phyloP scores from a whole-genome alignment of 2,888 invertebrate genomes.

The Polyploca ridens region DNA sequence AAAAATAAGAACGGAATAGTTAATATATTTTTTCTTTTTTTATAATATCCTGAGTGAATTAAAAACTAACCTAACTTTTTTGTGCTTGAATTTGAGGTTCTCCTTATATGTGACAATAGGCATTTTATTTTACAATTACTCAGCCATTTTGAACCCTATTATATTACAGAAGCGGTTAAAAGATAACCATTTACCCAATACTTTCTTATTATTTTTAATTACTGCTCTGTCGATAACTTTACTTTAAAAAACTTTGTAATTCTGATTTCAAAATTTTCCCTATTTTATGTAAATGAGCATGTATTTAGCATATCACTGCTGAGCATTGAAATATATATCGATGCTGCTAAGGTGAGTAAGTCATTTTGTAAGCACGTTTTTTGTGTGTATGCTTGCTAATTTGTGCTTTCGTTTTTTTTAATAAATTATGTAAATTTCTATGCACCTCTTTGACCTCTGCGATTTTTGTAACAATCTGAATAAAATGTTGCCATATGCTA shows the following conservation, averaged over 20 bases:
- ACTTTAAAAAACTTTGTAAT: too few species aligned
- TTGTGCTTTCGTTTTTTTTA: slow-evolving; percentile 20
- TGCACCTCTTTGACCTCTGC: slow-evolving; percentile 14
- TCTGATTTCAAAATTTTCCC: too few species aligned
- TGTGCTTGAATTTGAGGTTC: not conserved
- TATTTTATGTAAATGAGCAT: not conserved
- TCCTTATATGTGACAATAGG: not conserved
- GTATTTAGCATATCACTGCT: not conserved
- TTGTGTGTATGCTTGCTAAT: slow-evolving; percentile 26
- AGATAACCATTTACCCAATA: not conserved
- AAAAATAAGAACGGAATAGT: too few species aligned
- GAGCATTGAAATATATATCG: too few species aligned
- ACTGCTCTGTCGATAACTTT: too few species aligned
- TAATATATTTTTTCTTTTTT: too few species aligned
- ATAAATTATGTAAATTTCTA: not conserved
- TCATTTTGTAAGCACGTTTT: not conserved
- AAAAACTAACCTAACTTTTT: too few species aligned
- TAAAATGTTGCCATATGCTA: slow-evolving; percentile 12
- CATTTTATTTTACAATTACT: not conserved
- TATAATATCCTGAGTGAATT: too few species aligned
- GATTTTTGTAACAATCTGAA: slow-evolving; percentile 38
- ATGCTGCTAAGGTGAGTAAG: not conserved
- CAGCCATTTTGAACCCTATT: not conserved
- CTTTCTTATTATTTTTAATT: too few species aligned
- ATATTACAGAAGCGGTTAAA: not conserved